Evolutionary conservation across 92 coral and sea anemone genomes (phyloP).

Genomic region (Ricordea florida): DNA sequence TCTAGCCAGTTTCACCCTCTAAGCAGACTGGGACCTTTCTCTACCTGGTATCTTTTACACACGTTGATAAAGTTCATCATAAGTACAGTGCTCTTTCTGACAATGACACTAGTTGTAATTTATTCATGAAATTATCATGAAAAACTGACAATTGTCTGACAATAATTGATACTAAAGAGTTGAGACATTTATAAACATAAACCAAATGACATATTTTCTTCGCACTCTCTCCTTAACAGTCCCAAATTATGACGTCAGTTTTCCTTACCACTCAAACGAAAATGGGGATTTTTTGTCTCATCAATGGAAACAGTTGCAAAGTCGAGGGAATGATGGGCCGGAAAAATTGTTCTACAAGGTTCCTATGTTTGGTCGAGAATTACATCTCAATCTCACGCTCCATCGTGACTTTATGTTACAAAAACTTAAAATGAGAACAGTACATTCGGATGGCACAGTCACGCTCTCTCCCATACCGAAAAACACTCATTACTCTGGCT

Average conservation of each 20-base stretch:
- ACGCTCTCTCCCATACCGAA: slow-evolving; percentile 33
- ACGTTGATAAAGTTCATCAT: too few species aligned
- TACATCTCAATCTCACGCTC: slow-evolving; percentile 66
- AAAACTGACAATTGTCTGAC: too few species aligned
- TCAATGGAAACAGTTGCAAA: slow-evolving; percentile 33
- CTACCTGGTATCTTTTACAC: too few species aligned
- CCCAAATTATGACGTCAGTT: slow-evolving; percentile 78
- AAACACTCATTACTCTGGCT: slow-evolving; percentile 53
- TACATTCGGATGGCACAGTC: slow-evolving; percentile 67
- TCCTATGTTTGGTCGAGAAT: slow-evolving; percentile 61
- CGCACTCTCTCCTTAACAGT: slow-evolving; percentile 36
- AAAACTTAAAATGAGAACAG: slow-evolving; percentile 59
- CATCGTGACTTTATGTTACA: slow-evolving; percentile 43
- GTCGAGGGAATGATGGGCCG: slow-evolving; percentile 47
- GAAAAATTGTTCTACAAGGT: slow-evolving; percentile 61
- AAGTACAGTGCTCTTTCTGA: too few species aligned
- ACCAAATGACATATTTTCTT: too few species aligned
- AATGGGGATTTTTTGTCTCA: slow-evolving; percentile 50
- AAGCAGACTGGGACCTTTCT: too few species aligned
- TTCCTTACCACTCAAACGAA: slow-evolving; percentile 62
- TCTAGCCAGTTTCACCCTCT: neutral
- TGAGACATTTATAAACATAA: too few species aligned
- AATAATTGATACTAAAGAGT: too few species aligned
- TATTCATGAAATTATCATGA: too few species aligned
- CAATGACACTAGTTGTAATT: too few species aligned